Percentiles rank a stretch among this genome's conserved stretches.
Conservation (phyloP, 1,140 invertebrate genomes). For the Probaryconus sp. region DNA sequence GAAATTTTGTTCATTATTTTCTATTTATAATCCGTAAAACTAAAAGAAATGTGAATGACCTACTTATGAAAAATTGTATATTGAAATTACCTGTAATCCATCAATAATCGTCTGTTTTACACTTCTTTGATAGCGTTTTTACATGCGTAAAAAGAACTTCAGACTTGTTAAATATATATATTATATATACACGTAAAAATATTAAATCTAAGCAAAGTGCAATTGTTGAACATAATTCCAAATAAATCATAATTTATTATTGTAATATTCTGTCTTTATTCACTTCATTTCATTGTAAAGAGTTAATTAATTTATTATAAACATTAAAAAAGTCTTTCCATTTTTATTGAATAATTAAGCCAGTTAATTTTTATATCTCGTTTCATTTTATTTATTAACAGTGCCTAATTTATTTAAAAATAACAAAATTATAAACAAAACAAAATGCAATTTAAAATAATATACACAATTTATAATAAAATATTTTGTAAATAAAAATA, state of each 20-base stretch:
- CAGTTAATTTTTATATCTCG: no score
- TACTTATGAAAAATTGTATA: constrained; percentile 49
- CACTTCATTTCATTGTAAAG: no score
- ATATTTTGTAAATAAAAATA: no score
- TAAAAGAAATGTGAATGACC: constrained; percentile 16
- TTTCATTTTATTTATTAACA: no score
- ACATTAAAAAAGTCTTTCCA: no score
- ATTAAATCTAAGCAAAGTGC: constrained; percentile 61
- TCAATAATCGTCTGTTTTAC: constrained; percentile 50
- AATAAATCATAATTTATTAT: constrained; percentile 60
- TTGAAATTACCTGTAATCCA: constrained; percentile 33
- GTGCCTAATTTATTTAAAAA: no score
- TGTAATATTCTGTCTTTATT: constrained; percentile 12
- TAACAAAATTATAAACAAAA: no score
- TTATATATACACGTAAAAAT: constrained; percentile 40
- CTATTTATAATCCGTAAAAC: constrained; percentile 29
- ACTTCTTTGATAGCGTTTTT: constrained; percentile 58
- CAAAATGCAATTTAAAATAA: no score
- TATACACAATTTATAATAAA: no score
- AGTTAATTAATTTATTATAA: no score
- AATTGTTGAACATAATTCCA: constrained; percentile 69
- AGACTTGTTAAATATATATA: constrained; percentile 51
- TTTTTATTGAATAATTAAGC: no score
- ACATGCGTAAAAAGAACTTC: constrained; percentile 41
- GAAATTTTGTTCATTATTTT: constrained; percentile 30